These are phyloP conservation scores for Campopleginae sp. DNA, from an alignment of 2,888 invertebrate species.

Conservation along the genomic window DNA sequence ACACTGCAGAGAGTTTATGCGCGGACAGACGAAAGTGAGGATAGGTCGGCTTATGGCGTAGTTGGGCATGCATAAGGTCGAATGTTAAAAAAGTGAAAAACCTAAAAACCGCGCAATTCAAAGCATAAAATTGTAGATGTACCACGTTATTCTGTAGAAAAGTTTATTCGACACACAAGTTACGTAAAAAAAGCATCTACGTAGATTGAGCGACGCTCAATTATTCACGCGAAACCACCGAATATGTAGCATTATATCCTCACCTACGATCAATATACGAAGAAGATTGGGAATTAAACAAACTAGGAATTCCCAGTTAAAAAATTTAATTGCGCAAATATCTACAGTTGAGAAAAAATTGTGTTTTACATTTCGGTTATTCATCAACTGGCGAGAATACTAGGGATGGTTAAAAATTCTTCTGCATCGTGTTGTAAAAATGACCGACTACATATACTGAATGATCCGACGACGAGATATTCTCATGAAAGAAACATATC, in stretches of 20 bases:
- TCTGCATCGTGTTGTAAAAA: background rate
- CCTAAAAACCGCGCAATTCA: background rate
- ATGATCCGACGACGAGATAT: too few species aligned
- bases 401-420: background rate
- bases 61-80: constrained; percentile 22
- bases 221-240: background rate
- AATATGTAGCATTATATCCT: background rate
- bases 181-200: background rate
- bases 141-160: background rate
- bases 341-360: background rate
- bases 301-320: background rate
- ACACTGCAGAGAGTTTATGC: constrained; percentile 68
- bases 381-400: background rate
- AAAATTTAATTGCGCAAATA: background rate
- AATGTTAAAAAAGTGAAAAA: background rate
- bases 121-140: background rate
- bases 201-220: constrained; percentile 28
- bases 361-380: background rate
- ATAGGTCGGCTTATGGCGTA: constrained; percentile 4
- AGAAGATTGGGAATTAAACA: background rate
- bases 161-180: background rate
- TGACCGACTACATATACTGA: too few species aligned
- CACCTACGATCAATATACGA: background rate
- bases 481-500: too few species aligned
- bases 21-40: constrained; percentile 40